Evolutionary conservation across 2,888 invertebrate species (phyloP).

Genomic region (Agriopis leucophaearia): DNA sequence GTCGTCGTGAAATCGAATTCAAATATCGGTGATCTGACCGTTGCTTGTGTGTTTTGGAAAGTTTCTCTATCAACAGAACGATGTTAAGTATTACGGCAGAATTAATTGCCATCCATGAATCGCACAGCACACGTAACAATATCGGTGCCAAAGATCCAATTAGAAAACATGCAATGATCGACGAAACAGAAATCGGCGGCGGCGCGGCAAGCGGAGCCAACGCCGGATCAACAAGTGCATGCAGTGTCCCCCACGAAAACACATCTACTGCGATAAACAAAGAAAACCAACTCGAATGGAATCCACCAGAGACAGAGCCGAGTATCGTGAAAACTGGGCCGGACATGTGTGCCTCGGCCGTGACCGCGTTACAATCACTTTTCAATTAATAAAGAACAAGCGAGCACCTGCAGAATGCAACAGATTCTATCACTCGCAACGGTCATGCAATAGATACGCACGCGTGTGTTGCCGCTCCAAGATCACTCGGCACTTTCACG

Average conservation of each 20-base stretch:
- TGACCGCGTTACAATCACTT: constrained; percentile 86
- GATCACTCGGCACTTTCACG: constrained; percentile 72
- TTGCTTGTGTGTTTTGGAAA: constrained; percentile 43
- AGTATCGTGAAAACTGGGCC: constrained; percentile 83
- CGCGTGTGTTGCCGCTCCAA: constrained; percentile 67
- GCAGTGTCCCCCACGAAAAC: constrained; percentile 54
- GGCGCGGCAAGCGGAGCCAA: constrained; percentile 42
- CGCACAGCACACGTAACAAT: constrained; percentile 39
- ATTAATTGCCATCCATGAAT: constrained; percentile 45
- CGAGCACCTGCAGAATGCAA: constrained; percentile 83
- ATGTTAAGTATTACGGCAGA: constrained; percentile 46
- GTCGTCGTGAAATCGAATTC: constrained; percentile 35
- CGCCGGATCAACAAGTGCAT: constrained; percentile 70
- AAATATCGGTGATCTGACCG: constrained; percentile 20
- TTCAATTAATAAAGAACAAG: constrained; percentile 83
- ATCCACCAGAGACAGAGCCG: constrained; percentile 72
- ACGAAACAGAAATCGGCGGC: constrained; percentile 45
- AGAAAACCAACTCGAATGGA: constrained; percentile 71
- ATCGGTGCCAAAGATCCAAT: constrained; percentile 50
- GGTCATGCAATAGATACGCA: constrained; percentile 61
- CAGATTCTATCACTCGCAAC: constrained; percentile 69
- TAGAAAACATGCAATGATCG: constrained; percentile 43
- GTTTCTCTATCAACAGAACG: constrained; percentile 43
- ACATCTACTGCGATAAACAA: constrained; percentile 73
- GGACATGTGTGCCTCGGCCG: constrained; percentile 85